Evolutionary conservation across 2,888 invertebrate genomes (phyloP).

Genomic region (Hybos culiciformis): DNA sequence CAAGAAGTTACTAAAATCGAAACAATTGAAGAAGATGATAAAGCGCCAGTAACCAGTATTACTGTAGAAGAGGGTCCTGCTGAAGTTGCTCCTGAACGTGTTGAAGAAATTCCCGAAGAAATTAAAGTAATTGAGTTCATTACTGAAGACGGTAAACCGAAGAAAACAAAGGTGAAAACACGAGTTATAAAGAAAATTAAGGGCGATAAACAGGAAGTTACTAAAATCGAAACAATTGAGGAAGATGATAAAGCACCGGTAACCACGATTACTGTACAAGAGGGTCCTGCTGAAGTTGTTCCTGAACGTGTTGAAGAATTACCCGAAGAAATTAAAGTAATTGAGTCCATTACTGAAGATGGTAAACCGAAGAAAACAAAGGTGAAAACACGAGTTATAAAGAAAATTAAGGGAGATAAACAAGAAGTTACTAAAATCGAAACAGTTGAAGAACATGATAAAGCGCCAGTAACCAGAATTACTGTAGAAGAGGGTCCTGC

Average conservation of each 20-base stretch:
- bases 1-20: conserved; percentile 31
- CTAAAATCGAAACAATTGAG: conserved; percentile 26
- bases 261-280: conserved; percentile 19
- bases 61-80: conserved; percentile 20
- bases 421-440: conserved; percentile 29
- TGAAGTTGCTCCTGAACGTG: conserved; percentile 15
- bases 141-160: conserved; percentile 15
- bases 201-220: conserved; percentile 21
- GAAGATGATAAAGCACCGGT: conserved; percentile 25
- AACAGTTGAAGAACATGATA: conserved; percentile 31
- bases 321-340: conserved; percentile 33
- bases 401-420: conserved; percentile 27
- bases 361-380: conserved; percentile 25
- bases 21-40: conserved; percentile 30
- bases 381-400: conserved; percentile 27
- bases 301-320: conserved; percentile 18
- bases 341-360: conserved; percentile 30
- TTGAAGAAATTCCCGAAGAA: conserved; percentile 18
- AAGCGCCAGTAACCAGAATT: conserved; percentile 22
- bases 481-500: conserved; percentile 14
- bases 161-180: conserved; percentile 19
- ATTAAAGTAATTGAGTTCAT: conserved; percentile 32
- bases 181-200: conserved; percentile 16
- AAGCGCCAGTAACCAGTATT: conserved; percentile 27
- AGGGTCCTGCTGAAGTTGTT: conserved; percentile 12